phyloP scores from a whole-genome alignment of 2,888 invertebrate species.

The Matsumyia berberina region DNA sequence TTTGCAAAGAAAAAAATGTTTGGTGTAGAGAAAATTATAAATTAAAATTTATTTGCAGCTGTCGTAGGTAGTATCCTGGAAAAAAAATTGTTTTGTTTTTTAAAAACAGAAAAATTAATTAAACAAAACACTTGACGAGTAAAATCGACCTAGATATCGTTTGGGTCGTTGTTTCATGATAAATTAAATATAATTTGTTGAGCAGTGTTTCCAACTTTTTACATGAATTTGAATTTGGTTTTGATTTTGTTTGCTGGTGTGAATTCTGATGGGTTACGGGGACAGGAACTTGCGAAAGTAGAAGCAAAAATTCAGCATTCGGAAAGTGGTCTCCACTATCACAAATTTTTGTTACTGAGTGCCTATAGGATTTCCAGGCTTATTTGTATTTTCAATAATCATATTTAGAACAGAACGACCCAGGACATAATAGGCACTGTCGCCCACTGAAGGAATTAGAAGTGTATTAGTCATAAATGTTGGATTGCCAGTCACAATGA shows the following conservation, averaged over 20 bases:
- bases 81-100: constrained; percentile 49
- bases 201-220: constrained; percentile 55
- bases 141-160: constrained; percentile 59
- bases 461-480: too few species aligned
- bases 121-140: constrained; percentile 19
- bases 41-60: constrained; percentile 43
- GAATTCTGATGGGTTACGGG: background rate
- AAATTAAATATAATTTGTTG: constrained; percentile 3
- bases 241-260: background rate
- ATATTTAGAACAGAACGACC: too few species aligned
- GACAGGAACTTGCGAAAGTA: too few species aligned
- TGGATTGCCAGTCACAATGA: too few species aligned
- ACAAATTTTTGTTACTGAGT: too few species aligned
- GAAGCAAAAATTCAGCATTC: too few species aligned
- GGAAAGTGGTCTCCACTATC: too few species aligned
- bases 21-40: constrained; percentile 53
- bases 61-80: constrained; percentile 55
- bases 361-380: too few species aligned
- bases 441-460: too few species aligned
- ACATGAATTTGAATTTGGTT: background rate
- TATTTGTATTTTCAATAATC: too few species aligned
- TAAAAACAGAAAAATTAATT: constrained; percentile 36
- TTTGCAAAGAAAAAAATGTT: constrained; percentile 73
- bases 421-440: too few species aligned
- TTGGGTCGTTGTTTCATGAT: constrained; percentile 50